These are phyloP conservation scores for Bolinopsis microptera DNA, from an alignment of 37 sponge, comb jelly and placozoan species.

Conservation along the genomic window DNA sequence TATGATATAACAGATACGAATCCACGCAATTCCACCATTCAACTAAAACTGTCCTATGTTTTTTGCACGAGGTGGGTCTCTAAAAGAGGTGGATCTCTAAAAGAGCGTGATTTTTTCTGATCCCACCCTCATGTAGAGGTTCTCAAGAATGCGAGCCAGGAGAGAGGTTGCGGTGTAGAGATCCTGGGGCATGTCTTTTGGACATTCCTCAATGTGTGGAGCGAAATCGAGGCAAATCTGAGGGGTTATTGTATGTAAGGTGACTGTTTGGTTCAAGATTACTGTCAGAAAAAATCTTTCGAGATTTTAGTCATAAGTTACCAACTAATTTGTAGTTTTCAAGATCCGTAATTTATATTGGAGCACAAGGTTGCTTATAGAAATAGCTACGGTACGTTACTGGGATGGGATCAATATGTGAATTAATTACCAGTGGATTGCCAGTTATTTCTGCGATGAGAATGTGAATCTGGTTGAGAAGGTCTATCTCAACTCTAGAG, in stretches of 20 bases:
- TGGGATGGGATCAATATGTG: too few relatives aligned
- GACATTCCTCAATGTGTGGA: not conserved
- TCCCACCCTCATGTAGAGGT: conserved; percentile 4
- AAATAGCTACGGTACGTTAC: too few relatives aligned
- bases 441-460: conserved; percentile 37
- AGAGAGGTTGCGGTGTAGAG: not conserved
- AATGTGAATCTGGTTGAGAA: not conserved
- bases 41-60: not conserved
- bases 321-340: too few relatives aligned
- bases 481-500: not conserved
- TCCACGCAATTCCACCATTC: not conserved
- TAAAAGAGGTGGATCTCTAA: too few relatives aligned
- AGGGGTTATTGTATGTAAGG: too few relatives aligned
- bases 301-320: too few relatives aligned
- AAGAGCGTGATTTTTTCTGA: not conserved
- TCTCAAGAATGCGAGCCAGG: not conserved
- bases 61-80: not conserved
- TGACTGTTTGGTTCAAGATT: too few relatives aligned
- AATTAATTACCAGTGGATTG: not conserved
- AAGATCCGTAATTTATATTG: too few relatives aligned
- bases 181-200: not conserved
- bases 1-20: not conserved
- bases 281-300: too few relatives aligned
- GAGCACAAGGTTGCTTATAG: too few relatives aligned
- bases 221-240: not conserved